Percentiles rank a stretch among this genome's conserved stretches.
phyloP scores from a whole-genome alignment of 2,113 vertebrate genomes.

The Lucifuga dentata region DNA sequence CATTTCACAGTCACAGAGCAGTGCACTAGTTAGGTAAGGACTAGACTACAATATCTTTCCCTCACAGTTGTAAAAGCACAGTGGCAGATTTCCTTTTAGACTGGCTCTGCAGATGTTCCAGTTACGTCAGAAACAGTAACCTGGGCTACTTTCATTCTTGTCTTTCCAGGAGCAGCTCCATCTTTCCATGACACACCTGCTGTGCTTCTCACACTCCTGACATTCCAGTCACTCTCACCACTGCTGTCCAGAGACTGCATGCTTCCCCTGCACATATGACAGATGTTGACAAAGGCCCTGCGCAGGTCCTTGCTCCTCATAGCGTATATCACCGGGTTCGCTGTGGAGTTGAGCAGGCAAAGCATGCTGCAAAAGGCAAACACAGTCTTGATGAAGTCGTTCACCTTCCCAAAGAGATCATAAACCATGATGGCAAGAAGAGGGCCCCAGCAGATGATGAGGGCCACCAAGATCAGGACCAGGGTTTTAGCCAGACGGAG shows the following conservation, averaged over 20 bases:
- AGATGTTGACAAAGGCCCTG: constrained; percentile 93
- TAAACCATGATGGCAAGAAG: constrained; percentile 97
- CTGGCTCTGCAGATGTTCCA: constrained; percentile 91
- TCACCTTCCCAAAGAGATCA: constrained; percentile 97
- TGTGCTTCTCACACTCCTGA: constrained; percentile 88
- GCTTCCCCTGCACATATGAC: constrained; percentile 85
- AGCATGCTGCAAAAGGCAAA: constrained; percentile 99
- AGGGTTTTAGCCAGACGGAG: constrained; percentile 97
- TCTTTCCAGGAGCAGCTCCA: constrained; percentile 86
- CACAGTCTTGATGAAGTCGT: constrained; percentile 94
- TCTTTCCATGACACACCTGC: constrained; percentile 80
- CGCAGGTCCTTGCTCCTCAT: constrained; percentile 97
- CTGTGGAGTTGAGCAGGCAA: constrained; percentile 96
- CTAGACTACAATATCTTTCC: constrained; percentile 37
- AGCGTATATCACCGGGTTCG: constrained; percentile 98
- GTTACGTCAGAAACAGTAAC: constrained; percentile 94
- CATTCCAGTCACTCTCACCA: constrained; percentile 94
- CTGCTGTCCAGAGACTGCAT: constrained; percentile 92
- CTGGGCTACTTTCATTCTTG: constrained; percentile 94
- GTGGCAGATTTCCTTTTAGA: constrained; percentile 78
- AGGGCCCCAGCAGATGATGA: constrained; percentile 99
- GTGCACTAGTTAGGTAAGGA: constrained; percentile 16
- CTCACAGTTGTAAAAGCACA: constrained; percentile 30
- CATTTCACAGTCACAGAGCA: constrained; percentile 59
- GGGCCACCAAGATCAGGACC: constrained; percentile 94